These are phyloP conservation scores for Sebastes melanostomus DNA, from an alignment of 2,797 vertebrate genomes.

Conservation along the genomic window DNA sequence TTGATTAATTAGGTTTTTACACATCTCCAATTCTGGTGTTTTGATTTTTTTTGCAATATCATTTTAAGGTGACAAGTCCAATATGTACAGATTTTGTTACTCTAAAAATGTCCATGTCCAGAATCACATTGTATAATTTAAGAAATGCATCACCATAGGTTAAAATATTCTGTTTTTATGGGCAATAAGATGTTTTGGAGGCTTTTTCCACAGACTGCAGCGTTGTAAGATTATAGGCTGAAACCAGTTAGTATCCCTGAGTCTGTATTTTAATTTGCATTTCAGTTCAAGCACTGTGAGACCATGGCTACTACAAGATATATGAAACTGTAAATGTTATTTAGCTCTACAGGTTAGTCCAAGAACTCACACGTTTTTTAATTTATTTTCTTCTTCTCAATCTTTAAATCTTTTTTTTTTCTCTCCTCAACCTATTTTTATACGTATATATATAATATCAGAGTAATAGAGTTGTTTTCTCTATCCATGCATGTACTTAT, in stretches of 20 bases:
- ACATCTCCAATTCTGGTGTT: neutral
- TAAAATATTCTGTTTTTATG: constrained; percentile 8
- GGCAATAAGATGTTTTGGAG: constrained; percentile 17
- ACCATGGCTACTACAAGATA: constrained; percentile 52
- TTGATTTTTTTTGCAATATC: neutral
- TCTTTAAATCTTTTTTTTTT: constrained; percentile 27
- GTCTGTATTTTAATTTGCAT: constrained; percentile 44
- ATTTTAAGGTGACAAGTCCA: neutral
- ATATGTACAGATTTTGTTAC: neutral
- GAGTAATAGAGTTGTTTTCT: constrained; percentile 36
- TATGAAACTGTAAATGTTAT: constrained; percentile 78
- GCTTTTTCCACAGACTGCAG: constrained; percentile 15
- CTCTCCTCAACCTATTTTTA: constrained; percentile 57
- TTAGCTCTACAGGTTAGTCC: constrained; percentile 45
- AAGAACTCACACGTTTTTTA: constrained; percentile 58
- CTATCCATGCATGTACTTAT: constrained; percentile 44
- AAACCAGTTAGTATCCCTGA: constrained; percentile 15
- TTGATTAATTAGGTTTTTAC: constrained; percentile 18
- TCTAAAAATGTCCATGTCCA: neutral
- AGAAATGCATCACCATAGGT: neutral
- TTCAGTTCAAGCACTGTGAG: constrained; percentile 76
- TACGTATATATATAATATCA: constrained; percentile 41
- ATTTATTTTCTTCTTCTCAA: constrained; percentile 70
- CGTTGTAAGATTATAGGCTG: constrained; percentile 26
- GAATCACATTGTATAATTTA: constrained; percentile 9